These are phyloP conservation scores for Mus pahari DNA, from an alignment of 2,113 vertebrate species.

Conservation along the genomic window DNA sequence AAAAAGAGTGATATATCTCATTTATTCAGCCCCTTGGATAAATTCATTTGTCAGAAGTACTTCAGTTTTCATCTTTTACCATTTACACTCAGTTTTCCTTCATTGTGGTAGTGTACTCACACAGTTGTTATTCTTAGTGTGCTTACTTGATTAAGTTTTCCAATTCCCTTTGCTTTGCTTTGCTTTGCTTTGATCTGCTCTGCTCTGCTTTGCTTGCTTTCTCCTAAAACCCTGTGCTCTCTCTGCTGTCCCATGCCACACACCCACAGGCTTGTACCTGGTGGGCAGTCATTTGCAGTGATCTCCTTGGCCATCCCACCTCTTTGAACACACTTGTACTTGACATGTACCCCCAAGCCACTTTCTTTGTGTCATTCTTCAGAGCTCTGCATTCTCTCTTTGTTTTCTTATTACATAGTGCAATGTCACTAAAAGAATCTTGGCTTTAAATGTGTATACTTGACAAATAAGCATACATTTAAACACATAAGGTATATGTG, in stretches of 20 bases:
- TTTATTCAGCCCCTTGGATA: not conserved
- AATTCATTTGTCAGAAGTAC: not conserved
- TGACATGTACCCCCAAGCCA: not conserved
- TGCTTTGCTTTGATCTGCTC: not conserved
- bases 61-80: not conserved
- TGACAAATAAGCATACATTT: slow-evolving; percentile 11
- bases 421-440: not conserved
- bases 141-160: not conserved
- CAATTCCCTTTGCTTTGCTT: not conserved
- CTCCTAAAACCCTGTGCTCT: not conserved
- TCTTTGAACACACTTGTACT: not conserved
- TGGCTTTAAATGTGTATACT: slow-evolving; percentile 15
- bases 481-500: not conserved
- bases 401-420: not conserved
- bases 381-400: not conserved
- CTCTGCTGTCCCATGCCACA: not conserved
- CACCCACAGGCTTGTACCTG: not conserved
- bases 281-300: no score
- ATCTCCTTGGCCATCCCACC: not conserved
- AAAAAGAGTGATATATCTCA: slow-evolving; percentile 19
- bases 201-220: not conserved
- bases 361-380: not conserved
- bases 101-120: not conserved
- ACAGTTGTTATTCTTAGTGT: not conserved
- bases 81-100: not conserved